A percentile compares a stretch with the other conserved stretches of the same genome.
Conservation (phyloP, 2,888 invertebrate genomes). For the Buathra laborator region DNA sequence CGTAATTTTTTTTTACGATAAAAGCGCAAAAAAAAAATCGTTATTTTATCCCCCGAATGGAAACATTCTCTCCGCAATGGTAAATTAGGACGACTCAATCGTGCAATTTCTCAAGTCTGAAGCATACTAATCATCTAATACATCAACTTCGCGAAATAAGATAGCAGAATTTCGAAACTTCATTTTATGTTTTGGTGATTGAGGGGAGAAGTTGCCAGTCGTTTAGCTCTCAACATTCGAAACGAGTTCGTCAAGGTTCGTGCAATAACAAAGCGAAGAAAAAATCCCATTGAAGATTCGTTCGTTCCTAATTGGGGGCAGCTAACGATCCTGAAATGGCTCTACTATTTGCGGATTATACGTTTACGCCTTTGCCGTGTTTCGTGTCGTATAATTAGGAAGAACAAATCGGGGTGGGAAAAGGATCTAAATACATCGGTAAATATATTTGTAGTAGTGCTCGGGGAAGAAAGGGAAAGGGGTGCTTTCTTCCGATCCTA, state of each 20-base stretch:
- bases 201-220: too few relatives aligned
- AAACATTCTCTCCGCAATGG: background rate
- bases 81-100: background rate
- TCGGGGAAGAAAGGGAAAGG: too few relatives aligned
- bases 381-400: constrained; percentile 52
- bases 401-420: constrained; percentile 35
- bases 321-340: constrained; percentile 31
- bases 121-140: background rate
- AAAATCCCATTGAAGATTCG: background rate
- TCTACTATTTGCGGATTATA: constrained; percentile 55
- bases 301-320: background rate
- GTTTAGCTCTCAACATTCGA: background rate
- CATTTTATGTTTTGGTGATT: background rate
- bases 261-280: background rate
- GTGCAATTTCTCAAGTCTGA: background rate
- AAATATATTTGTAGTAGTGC: background rate
- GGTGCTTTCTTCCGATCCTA: constrained; percentile 20
- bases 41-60: background rate
- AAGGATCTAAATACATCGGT: constrained; percentile 17
- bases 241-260: constrained; percentile 8
- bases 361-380: constrained; percentile 36
- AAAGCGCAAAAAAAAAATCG: background rate
- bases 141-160: background rate
- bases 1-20: too few relatives aligned
- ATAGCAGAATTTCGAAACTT: background rate